A percentile compares a stretch with the other conserved stretches of the same genome.
These are phyloP conservation scores for Cyrtorhinus lividipennis DNA, from an alignment of 1,140 invertebrate species.

Conservation along the genomic window DNA sequence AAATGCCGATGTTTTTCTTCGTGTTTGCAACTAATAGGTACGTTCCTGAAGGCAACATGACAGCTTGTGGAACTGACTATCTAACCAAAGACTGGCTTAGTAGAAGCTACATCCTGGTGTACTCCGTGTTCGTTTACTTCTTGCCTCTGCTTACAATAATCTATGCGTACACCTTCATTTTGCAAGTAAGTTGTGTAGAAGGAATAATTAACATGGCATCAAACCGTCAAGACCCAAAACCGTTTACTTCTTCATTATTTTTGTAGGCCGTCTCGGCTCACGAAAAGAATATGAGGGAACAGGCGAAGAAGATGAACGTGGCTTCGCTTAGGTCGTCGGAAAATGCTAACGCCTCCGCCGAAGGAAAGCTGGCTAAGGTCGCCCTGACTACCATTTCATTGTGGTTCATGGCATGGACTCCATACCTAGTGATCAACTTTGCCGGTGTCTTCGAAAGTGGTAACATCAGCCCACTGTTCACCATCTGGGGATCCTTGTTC, in stretches of 20 bases:
- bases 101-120: slow-evolving; percentile 52
- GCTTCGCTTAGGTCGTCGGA: slow-evolving; percentile 56
- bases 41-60: slow-evolving; percentile 77
- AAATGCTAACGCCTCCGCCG: slow-evolving; percentile 48
- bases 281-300: slow-evolving; percentile 64
- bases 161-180: slow-evolving; percentile 64
- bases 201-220: too few relatives aligned
- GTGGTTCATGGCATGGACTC: slow-evolving; percentile 75
- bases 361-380: slow-evolving; percentile 63
- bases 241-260: neutral
- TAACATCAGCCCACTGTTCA: slow-evolving; percentile 52
- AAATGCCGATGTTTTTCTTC: too few relatives aligned
- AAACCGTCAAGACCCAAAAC: too few relatives aligned
- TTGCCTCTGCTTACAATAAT: slow-evolving; percentile 54
- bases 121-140: slow-evolving; percentile 57
- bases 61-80: slow-evolving; percentile 73
- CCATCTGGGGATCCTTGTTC: slow-evolving; percentile 64
- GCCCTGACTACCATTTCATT: slow-evolving; percentile 65
- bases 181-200: slow-evolving; percentile 47
- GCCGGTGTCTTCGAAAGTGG: slow-evolving; percentile 51
- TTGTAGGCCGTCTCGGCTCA: slow-evolving; percentile 55
- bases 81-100: slow-evolving; percentile 47
- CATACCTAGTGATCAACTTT: slow-evolving; percentile 64
- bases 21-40: slow-evolving; percentile 51
- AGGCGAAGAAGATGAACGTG: slow-evolving; percentile 76